phyloP scores from a whole-genome alignment of 2,888 invertebrate species.

The Mantis religiosa region DNA sequence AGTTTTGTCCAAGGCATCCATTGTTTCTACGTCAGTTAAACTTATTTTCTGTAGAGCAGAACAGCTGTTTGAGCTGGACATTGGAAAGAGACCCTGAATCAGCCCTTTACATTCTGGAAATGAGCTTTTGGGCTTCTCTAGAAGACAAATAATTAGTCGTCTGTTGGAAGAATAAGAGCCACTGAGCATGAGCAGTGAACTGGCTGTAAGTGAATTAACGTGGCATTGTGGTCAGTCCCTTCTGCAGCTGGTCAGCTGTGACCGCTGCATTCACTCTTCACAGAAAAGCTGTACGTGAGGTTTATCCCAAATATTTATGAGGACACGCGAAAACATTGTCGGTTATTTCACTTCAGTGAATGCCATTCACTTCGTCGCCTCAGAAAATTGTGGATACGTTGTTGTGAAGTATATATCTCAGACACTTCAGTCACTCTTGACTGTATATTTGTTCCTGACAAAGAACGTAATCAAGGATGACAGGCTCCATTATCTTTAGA shows the following conservation, averaged over 20 bases:
- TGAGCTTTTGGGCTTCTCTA: neutral
- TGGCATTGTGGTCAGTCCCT: neutral
- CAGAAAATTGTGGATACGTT: too few relatives aligned
- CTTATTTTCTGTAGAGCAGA: neutral
- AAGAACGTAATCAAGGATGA: too few relatives aligned
- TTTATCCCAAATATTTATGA: neutral
- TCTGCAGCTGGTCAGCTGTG: neutral
- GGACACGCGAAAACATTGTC: neutral
- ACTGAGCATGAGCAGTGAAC: neutral
- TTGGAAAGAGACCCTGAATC: neutral
- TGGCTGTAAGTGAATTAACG: neutral
- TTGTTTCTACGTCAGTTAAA: too few relatives aligned
- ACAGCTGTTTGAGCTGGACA: neutral
- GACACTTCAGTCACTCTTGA: too few relatives aligned
- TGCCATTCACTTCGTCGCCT: neutral
- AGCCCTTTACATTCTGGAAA: neutral
- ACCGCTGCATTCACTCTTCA: neutral
- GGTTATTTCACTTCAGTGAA: neutral
- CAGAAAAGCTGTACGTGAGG: neutral
- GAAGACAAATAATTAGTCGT: neutral
- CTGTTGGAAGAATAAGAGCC: neutral
- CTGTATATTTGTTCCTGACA: too few relatives aligned
- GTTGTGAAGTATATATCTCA: too few relatives aligned
- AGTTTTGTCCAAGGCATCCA: too few relatives aligned
- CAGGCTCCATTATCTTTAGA: too few relatives aligned